These are phyloP conservation scores for Drosophila prolongata DNA, from an alignment of 2,888 invertebrate species.

Conservation along the genomic window DNA sequence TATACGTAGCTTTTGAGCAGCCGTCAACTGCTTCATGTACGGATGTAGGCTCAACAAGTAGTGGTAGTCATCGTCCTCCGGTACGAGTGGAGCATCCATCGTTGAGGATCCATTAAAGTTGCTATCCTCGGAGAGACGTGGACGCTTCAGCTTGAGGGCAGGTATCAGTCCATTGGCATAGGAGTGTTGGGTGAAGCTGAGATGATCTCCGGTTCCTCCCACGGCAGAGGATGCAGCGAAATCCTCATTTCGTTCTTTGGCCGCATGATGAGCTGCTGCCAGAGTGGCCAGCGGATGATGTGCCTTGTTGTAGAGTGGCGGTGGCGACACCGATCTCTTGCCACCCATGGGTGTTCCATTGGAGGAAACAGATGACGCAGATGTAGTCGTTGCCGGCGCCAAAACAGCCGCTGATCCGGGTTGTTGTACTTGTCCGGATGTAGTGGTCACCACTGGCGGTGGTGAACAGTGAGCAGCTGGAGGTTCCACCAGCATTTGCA, in stretches of 20 bases:
- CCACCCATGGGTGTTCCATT: slow-evolving; percentile 48
- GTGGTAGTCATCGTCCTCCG: slow-evolving; percentile 84
- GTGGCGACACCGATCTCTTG: slow-evolving; percentile 81
- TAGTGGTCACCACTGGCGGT: slow-evolving; percentile 65
- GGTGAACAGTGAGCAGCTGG: slow-evolving; percentile 58
- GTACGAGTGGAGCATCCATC: slow-evolving; percentile 81
- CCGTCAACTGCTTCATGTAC: slow-evolving; percentile 83
- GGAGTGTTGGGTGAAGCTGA: slow-evolving; percentile 81
- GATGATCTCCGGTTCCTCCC: slow-evolving; percentile 63
- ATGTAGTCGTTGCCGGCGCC: slow-evolving; percentile 62
- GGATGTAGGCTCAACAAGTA: slow-evolving; percentile 84
- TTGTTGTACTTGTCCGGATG: slow-evolving; percentile 53
- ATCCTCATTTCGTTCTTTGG: slow-evolving; percentile 74
- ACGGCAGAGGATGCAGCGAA: slow-evolving; percentile 41
- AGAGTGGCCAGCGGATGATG: slow-evolving; percentile 77
- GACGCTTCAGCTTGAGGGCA: slow-evolving; percentile 81
- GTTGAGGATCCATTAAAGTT: slow-evolving; percentile 84
- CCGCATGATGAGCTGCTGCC: slow-evolving; percentile 56
- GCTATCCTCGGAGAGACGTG: slow-evolving; percentile 82
- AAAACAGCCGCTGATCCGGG: slow-evolving; percentile 51
- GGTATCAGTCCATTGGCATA: slow-evolving; percentile 82
- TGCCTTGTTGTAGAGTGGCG: slow-evolving; percentile 81
- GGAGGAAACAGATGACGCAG: slow-evolving; percentile 49
- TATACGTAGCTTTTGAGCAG: slow-evolving; percentile 83
- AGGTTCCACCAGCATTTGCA: slow-evolving; percentile 33